These are phyloP conservation scores for Endomychus coccineus DNA, from an alignment of 2,888 invertebrate species.

Conservation along the genomic window DNA sequence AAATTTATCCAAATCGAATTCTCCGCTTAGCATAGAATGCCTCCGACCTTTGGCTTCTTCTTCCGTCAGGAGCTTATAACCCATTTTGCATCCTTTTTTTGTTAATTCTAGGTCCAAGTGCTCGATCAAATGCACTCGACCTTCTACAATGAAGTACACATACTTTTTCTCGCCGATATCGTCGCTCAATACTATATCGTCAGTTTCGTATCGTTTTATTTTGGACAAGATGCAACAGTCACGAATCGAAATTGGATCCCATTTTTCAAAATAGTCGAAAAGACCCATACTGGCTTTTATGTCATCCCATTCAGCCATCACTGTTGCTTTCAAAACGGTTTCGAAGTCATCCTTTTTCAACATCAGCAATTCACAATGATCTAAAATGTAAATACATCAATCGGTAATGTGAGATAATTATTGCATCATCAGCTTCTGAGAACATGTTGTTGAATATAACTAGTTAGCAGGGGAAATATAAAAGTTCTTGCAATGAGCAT, in stretches of 20 bases:
- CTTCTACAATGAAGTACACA: slow-evolving; percentile 52
- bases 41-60: no score
- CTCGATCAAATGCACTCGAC: slow-evolving; percentile 55
- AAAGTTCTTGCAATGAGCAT: no score
- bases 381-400: slow-evolving; percentile 36
- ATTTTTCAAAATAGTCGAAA: slow-evolving; percentile 57
- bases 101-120: slow-evolving; percentile 45
- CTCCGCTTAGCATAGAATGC: no score
- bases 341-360: slow-evolving; percentile 59
- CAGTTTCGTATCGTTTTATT: slow-evolving; percentile 49
- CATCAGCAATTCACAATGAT: slow-evolving; percentile 55
- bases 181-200: slow-evolving; percentile 52
- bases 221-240: slow-evolving; percentile 62
- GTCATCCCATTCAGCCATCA: slow-evolving; percentile 56
- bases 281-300: slow-evolving; percentile 52
- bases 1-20: no score
- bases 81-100: slow-evolving; percentile 3
- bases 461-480: no score
- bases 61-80: slow-evolving; percentile 2
- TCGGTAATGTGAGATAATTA: no score
- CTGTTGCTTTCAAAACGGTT: slow-evolving; percentile 49
- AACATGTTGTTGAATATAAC: no score
- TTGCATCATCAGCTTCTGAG: no score
- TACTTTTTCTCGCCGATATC: slow-evolving; percentile 41
- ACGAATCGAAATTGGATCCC: slow-evolving; percentile 52